These are phyloP conservation scores for Eueremaeus valkanovi DNA, from an alignment of 2,888 invertebrate genomes.

Conservation along the genomic window DNA sequence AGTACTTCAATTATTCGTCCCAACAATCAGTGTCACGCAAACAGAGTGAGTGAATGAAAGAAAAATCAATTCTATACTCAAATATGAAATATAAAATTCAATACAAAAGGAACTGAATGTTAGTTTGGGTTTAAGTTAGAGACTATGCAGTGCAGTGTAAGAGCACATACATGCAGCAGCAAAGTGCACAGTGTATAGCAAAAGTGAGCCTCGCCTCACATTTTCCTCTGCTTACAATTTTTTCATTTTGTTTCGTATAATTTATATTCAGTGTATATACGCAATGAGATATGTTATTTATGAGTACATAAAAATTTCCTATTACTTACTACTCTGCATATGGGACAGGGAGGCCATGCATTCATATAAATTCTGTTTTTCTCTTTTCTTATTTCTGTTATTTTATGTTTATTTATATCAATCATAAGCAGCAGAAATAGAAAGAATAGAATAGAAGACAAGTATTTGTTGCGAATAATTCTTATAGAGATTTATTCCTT, in stretches of 20 bases:
- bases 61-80: slow-evolving; percentile 1
- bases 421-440: background rate
- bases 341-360: background rate
- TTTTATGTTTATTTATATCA: slow-evolving; percentile 26
- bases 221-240: too few relatives aligned
- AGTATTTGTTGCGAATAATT: background rate
- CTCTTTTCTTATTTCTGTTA: too few relatives aligned
- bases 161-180: too few relatives aligned
- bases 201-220: slow-evolving; percentile 17
- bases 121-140: background rate
- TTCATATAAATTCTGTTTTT: slow-evolving; percentile 1
- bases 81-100: background rate
- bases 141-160: background rate
- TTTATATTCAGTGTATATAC: slow-evolving; percentile 21
- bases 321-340: slow-evolving; percentile 23
- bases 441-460: background rate
- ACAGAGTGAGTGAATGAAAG: too few relatives aligned
- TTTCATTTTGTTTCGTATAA: slow-evolving; percentile 5
- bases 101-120: background rate
- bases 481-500: slow-evolving; percentile 9
- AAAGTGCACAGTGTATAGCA: background rate
- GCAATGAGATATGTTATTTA: slow-evolving; percentile 24
- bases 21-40: slow-evolving; percentile 24
- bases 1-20: slow-evolving; percentile 19
- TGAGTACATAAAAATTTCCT: background rate